These are phyloP conservation scores for Ochropleura plecta DNA, from an alignment of 2,888 invertebrate species.

Conservation along the genomic window DNA sequence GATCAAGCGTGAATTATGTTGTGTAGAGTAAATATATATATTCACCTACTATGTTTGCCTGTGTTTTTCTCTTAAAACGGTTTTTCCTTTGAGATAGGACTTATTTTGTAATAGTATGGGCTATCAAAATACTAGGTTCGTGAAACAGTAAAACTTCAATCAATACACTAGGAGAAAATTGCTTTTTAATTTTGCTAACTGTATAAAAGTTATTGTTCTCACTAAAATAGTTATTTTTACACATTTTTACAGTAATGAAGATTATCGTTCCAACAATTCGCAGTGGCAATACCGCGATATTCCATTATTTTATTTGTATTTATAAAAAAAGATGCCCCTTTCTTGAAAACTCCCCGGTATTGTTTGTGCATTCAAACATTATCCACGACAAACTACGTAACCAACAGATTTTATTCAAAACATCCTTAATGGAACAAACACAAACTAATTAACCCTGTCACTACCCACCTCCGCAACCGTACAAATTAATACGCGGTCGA, in stretches of 20 bases:
- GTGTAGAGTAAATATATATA: not conserved
- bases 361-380: not conserved
- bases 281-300: not conserved
- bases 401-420: not conserved
- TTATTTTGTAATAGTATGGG: no score
- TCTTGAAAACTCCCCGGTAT: not conserved
- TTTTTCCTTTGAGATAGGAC: no score
- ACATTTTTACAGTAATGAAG: not conserved
- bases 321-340: not conserved
- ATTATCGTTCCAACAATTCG: not conserved
- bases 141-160: no score
- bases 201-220: not conserved
- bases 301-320: not conserved
- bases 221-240: not conserved
- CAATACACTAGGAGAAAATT: no score
- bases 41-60: not conserved
- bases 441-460: slow-evolving; percentile 39
- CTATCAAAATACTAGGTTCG: no score
- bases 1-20: not conserved
- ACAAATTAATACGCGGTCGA: slow-evolving; percentile 57
- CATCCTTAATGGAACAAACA: not conserved
- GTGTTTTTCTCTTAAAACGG: not conserved
- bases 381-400: not conserved
- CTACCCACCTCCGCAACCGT: slow-evolving; percentile 21
- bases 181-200: no score